Evolutionary conservation across 2,113 vertebrate genomes (phyloP).

Genomic region (Lepus europaeus): DNA sequence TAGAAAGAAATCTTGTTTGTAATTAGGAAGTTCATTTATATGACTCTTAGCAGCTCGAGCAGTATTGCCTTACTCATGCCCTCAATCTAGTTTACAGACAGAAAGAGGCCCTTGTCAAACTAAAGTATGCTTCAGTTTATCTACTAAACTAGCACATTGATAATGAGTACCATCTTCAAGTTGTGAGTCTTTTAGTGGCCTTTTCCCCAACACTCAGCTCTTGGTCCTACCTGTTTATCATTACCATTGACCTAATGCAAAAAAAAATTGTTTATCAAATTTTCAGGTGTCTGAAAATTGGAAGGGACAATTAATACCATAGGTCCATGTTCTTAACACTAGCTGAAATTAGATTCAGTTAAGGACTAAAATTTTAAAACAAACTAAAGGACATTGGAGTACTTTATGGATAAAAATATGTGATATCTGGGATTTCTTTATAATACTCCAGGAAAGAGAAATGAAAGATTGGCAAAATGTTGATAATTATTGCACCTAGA

Average conservation of each 20-base stretch:
- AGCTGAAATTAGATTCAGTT: conserved; percentile 32
- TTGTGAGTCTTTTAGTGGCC: neutral
- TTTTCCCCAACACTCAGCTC: neutral
- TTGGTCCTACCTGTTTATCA: neutral
- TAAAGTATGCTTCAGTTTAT: neutral
- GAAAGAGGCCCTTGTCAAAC: conserved; percentile 61
- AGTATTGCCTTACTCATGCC: conserved; percentile 54
- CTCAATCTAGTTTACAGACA: conserved; percentile 55
- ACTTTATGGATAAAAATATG: conserved; percentile 32
- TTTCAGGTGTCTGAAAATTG: conserved; percentile 41
- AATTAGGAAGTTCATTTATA: conserved; percentile 55
- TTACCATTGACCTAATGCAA: neutral
- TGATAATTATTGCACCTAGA: conserved; percentile 40
- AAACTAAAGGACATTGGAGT: conserved; percentile 33
- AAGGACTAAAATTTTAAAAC: conserved; percentile 1
- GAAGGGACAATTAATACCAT: conserved; percentile 28
- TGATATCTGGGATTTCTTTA: conserved; percentile 48
- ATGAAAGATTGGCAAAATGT: neutral
- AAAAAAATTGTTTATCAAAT: conserved; percentile 47
- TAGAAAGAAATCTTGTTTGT: conserved; percentile 62
- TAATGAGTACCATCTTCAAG: conserved; percentile 43
- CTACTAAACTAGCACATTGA: conserved; percentile 17
- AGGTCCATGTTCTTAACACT: conserved; percentile 54
- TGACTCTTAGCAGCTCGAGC: neutral
- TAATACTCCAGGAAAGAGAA: conserved; percentile 51